These are phyloP conservation scores for honey bee (Apis mellifera) DNA, from an alignment of 1,140 invertebrate genomes.

Conservation along the genomic window Amel_HAv3.1 CM009942.2:8064001-8064500, in stretches of 20 bases:
- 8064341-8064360: background rate
- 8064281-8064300: slow-evolving; percentile 79
- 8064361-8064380: background rate
- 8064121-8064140: background rate
- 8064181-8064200: slow-evolving; percentile 85
- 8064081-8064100: background rate
- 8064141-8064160: slow-evolving; percentile 69
- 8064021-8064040: no score
- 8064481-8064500: no score
- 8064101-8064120: background rate
- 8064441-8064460: no score
- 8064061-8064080: no score
- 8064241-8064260: slow-evolving; percentile 82
- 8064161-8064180: slow-evolving; percentile 85
- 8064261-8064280: slow-evolving; percentile 81
- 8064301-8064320: background rate
- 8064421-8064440: background rate
- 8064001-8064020: no score
- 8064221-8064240: slow-evolving; percentile 81
- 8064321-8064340: background rate
- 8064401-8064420: background rate
- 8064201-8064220: slow-evolving; percentile 82
- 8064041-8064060: no score
- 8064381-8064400: background rate
- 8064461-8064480: no score